phyloP scores from a whole-genome alignment of 2,113 vertebrate genomes.

The Tetrao urogallus region DNA sequence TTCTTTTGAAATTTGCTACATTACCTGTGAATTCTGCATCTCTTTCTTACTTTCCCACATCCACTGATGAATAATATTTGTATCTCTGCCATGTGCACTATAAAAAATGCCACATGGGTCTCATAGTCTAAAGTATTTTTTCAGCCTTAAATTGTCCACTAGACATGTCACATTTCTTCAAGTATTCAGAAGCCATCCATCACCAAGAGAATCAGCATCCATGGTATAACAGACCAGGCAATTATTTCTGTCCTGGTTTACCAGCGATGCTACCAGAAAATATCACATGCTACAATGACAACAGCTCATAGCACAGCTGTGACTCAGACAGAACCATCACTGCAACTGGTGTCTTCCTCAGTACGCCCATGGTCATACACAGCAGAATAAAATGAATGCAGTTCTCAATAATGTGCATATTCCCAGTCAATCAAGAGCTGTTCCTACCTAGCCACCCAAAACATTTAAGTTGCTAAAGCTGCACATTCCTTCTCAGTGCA shows the following conservation, averaged over 20 bases:
- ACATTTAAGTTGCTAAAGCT: background rate
- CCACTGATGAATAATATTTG: background rate
- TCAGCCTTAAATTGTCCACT: background rate
- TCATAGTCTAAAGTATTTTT: background rate
- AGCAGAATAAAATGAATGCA: background rate
- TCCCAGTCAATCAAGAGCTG: background rate
- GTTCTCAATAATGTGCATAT: background rate
- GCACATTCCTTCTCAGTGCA: background rate
- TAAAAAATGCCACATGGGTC: background rate
- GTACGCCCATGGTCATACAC: accelerated
- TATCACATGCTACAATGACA: background rate
- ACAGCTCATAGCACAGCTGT: background rate
- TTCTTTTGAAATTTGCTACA: background rate
- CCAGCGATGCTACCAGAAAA: background rate
- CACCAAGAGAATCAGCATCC: background rate
- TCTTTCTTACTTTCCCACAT: background rate
- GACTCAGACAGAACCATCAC: background rate
- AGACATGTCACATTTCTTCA: background rate
- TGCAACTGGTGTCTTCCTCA: background rate
- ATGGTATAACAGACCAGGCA: background rate
- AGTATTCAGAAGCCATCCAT: background rate
- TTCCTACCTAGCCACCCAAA: background rate
- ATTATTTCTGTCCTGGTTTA: background rate
- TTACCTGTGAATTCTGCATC: background rate
- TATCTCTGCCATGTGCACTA: background rate